Evolutionary conservation across 2,113 vertebrate genomes (phyloP), one percentile per base, ranked within the genome.

Genomic region (Capra hircus): DNA sequence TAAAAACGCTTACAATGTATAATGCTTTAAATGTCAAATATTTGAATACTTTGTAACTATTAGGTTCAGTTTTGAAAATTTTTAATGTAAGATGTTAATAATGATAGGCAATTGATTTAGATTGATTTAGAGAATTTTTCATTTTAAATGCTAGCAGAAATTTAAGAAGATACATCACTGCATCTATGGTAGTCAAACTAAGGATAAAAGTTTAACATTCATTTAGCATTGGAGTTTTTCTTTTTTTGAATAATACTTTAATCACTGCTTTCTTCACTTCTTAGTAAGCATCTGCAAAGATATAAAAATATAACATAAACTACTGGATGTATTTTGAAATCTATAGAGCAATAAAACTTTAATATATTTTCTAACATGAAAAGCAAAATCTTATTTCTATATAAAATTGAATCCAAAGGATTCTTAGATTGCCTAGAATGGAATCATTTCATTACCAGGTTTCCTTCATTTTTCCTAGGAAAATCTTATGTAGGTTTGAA

Each of bases 301-400:
- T 55, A 74, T 88, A 96, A 95, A 90, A 67, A 91, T 96, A 93
- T 97, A 96, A 92, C 80, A 78, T 67, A 95, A 90, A 85, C 96
- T 97, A 97, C 94, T 97, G 91, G 48, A 93, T 95, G 55, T 86
- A 71, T 77, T 93, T 91, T 43, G 91, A 91, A 98, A 86, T 77
- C 33, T 57, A 19, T 57, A 91, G 48, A 96, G 43, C 28, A 97
- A 88, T 96, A 96, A 95, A 97, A 92, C 12, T 67, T 97, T 98
- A 96, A 95, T 95, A 53, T 74, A 96, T 96, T 98, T 98, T 97
- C 81, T 82, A 96, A 95, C 74, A 97, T 97, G 91, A 92, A 95
- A 97, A 98, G 85, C n/a, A 96, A 96, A 96, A 95, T 92, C 19
- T 89, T 87, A 81, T 97, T 95, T 96, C 59, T 95, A 81, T 53